Base-by-base conservation (phyloP, 2,797 vertebrate genomes). In the Emydoidea blandingii region DNA sequence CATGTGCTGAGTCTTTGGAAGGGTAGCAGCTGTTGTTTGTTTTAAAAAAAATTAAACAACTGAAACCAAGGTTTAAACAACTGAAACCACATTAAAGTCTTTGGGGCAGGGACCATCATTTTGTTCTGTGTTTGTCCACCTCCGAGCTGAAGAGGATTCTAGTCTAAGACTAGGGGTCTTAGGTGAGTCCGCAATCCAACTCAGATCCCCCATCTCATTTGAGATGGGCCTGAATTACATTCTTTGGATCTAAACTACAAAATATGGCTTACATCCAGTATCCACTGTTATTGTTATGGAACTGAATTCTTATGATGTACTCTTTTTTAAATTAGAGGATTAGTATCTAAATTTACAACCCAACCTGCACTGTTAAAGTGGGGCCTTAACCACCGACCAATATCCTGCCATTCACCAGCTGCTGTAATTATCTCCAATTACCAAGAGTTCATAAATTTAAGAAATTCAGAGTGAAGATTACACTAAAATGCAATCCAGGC, bases 1-100 rank as follows among this genome's bases (percentile, higher is more conserved):
- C 88, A 85, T 49, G 91, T 94, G 86, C 89, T 87, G 47, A 65
- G 91, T 87, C 79, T 86, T 84, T 93, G 87, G 72, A 96, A 90
- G 41, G 49, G 91, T 52, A 93, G 89, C 95, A 97, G 96, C 92
- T 96, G 95, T 91, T 97, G 90, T 1, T 5, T 90, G 96, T 90
- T 96, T 97, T 96, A 82, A 94, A 94, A 81, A 53, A 29, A 29
- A 62, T 97, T 88, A 25, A 54, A 54, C 54, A 54, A 65, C 93
- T 89, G 83, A 81, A 1, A 37, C 65, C 54, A 54, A 56, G 25
- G 68, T 83, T 94, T 92, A 96, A 94, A 81, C 94, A 94, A 83
- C 91, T 88, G 87, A 81, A 97, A 96, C 37, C 95, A 85, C 91
- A 95, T 94, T 83, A 94, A 91, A 31, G 82, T 97, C 85, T 93